Evolutionary conservation across 1,140 invertebrate species (phyloP).

Genomic region (Chironomus tepperi): DNA sequence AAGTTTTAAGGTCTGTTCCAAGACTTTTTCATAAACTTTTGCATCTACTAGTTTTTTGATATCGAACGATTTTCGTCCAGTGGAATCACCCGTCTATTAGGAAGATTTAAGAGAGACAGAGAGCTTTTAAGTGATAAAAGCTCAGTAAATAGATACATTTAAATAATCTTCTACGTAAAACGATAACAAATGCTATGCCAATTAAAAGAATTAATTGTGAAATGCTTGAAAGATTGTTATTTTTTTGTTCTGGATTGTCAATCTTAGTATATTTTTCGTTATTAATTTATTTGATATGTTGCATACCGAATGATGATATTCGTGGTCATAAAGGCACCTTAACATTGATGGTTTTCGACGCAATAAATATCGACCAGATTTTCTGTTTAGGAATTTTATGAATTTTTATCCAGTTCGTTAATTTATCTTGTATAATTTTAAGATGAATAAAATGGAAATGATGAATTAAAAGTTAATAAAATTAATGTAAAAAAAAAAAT

Average conservation of each 20-base stretch:
- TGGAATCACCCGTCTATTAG: no score
- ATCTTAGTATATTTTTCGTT: no score
- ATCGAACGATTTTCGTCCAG: no score
- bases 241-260: neutral
- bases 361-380: slow-evolving; percentile 41
- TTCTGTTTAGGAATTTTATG: slow-evolving; percentile 37
- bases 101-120: no score
- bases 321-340: slow-evolving; percentile 42
- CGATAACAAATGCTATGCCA: neutral
- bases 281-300: slow-evolving; percentile 18
- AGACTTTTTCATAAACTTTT: no score
- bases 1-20: no score
- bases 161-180: neutral
- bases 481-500: slow-evolving; percentile 7
- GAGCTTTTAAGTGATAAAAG: no score
- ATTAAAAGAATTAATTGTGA: neutral
- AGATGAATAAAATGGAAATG: neutral
- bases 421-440: neutral
- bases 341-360: slow-evolving; percentile 42
- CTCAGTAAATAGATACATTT: no score
- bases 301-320: slow-evolving; percentile 41
- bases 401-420: slow-evolving; percentile 23
- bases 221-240: neutral
- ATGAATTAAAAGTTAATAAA: neutral
- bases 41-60: no score